phyloP scores from a whole-genome alignment of 2,888 invertebrate species.

The Mesodorylaimus sp. region DNA sequence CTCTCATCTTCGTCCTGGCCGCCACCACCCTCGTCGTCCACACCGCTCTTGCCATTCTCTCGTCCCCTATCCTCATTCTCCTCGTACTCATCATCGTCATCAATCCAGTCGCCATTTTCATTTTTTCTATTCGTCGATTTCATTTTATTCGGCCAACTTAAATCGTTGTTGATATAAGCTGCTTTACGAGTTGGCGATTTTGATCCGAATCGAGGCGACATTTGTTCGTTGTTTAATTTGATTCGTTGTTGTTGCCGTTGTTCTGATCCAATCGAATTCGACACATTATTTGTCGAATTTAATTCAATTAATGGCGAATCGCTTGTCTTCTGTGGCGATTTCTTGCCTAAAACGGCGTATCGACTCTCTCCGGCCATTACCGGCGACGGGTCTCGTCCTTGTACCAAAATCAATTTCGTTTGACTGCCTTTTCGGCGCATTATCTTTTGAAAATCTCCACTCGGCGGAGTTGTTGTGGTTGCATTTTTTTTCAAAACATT shows the following conservation, averaged over 20 bases:
- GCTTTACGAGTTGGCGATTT: slow-evolving; percentile 15
- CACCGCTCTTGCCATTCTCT: too few relatives aligned
- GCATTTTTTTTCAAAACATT: slow-evolving; percentile 1
- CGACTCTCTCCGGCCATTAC: neutral
- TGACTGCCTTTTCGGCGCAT: slow-evolving; percentile 7
- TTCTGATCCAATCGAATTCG: neutral
- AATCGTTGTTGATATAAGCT: slow-evolving; percentile 29
- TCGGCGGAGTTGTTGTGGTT: neutral
- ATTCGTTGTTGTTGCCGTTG: neutral
- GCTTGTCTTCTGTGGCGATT: neutral
- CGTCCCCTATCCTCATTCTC: too few relatives aligned
- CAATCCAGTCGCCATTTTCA: too few relatives aligned
- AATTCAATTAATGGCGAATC: neutral
- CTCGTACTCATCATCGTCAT: too few relatives aligned
- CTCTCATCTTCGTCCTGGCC: neutral
- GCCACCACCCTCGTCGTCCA: neutral
- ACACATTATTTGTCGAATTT: neutral
- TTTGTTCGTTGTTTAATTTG: neutral
- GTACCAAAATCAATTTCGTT: neutral
- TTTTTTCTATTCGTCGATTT: neutral
- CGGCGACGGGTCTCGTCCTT: neutral
- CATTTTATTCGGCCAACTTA: slow-evolving; percentile 12
- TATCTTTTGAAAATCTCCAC: slow-evolving; percentile 14
- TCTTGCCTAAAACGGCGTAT: neutral
- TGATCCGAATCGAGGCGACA: neutral